A percentile compares a stretch with the other conserved stretches of the same genome.
Evolutionary conservation across 2,797 vertebrate genomes (phyloP).

Genomic region (Notamacropus eugenii): DNA sequence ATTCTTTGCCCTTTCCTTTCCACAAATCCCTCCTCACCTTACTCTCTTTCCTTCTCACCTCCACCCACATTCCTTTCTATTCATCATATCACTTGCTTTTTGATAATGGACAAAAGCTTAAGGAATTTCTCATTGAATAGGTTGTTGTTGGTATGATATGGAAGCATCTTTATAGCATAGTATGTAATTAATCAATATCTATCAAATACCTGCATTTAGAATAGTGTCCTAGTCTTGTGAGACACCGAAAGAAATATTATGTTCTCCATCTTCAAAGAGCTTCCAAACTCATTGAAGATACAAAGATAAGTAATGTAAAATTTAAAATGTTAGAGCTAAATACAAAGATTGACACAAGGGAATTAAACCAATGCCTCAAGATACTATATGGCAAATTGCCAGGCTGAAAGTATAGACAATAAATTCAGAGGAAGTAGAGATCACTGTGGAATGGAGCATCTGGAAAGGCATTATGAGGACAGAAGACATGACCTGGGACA

Average conservation of each 20-base stretch:
- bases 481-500: neutral
- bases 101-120: neutral
- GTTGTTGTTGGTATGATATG: neutral
- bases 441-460: neutral
- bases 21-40: neutral
- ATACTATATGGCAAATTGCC: neutral
- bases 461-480: constrained; percentile 7
- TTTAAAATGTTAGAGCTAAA: neutral
- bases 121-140: neutral
- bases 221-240: neutral
- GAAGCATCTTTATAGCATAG: neutral
- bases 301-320: neutral
- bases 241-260: neutral
- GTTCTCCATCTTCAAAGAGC: neutral
- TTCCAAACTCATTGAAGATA: neutral
- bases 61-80: neutral
- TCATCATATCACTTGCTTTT: neutral
- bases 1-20: neutral
- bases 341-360: neutral
- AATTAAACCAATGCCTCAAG: neutral
- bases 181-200: neutral
- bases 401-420: neutral
- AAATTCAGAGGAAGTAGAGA: neutral
- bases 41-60: neutral
- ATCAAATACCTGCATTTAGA: neutral